phyloP scores from a whole-genome alignment of 1,140 invertebrate species.

The Anthonomus grandis region DNA sequence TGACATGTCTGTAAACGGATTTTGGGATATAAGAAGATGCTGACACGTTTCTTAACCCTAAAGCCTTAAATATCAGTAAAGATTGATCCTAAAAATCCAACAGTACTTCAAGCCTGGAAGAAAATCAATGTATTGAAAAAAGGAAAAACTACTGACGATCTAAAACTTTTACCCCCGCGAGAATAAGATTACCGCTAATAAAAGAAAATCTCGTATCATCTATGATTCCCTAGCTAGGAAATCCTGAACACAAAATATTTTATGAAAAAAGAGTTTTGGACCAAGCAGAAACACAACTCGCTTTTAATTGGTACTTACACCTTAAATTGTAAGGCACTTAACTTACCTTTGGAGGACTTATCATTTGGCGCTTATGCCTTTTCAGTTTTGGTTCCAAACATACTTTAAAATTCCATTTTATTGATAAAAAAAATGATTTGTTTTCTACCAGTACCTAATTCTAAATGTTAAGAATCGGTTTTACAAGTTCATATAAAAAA shows the following conservation, averaged over 20 bases:
- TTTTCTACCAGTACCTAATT: slow-evolving; percentile 5
- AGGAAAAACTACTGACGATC: slow-evolving; percentile 10
- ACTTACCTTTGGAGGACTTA: no score
- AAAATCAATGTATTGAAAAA: slow-evolving; percentile 12
- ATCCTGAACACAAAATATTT: slow-evolving; percentile 15
- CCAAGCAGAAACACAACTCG: slow-evolving; percentile 8
- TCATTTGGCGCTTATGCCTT: slow-evolving; percentile 7
- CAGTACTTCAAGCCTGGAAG: slow-evolving; percentile 7
- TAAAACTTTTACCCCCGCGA: background rate
- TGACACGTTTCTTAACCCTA: slow-evolving; percentile 5
- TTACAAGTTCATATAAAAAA: slow-evolving; percentile 12
- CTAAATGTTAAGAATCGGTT: slow-evolving; percentile 3
- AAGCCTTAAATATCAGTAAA: slow-evolving; percentile 16
- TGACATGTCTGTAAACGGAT: slow-evolving; percentile 9
- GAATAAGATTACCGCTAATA: slow-evolving; percentile 17
- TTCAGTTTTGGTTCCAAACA: slow-evolving; percentile 8
- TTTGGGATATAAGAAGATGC: slow-evolving; percentile 13
- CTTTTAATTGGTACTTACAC: slow-evolving; percentile 13
- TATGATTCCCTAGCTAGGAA: slow-evolving; percentile 1
- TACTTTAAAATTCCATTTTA: slow-evolving; percentile 1
- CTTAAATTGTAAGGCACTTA: no score
- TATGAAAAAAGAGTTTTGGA: slow-evolving; percentile 8
- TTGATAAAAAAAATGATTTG: background rate
- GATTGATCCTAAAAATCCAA: slow-evolving; percentile 10
- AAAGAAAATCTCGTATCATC: slow-evolving; percentile 15